Evolutionary conservation across 2,113 vertebrate species (phyloP), one percentile per base, ranked within the genome.

Genomic region (Campylomormyrus numenius): DNA sequence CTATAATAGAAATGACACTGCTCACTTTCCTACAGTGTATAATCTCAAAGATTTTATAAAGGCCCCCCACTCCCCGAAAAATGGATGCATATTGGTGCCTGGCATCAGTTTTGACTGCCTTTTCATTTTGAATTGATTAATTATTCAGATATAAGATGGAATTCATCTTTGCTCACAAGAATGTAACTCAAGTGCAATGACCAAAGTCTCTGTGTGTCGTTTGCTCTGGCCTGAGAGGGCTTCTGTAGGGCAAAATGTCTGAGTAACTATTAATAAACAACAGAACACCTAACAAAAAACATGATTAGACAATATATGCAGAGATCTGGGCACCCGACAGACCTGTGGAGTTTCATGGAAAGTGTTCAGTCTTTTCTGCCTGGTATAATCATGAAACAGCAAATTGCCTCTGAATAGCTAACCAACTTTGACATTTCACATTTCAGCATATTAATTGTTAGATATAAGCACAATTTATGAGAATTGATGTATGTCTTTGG

Each of bases 11-110:
- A 90, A 74, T 53, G 91, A 90, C 89, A 13, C 35, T 90, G 88
- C 89, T 66, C 39, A 90, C 66, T 45, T 89, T 90, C 92, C 90
- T 62, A 91, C 31, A 85, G 49, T 46, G 48, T 83, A 83, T 89
- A 35, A 83, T 84, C 19, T 39, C 9, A 80, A 45, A 50, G 46
- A 89, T 45, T 46, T 46, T 83, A 13, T 85, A 62, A 58, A 35
- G 50, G 42, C 39, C 39, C 31, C 77, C 35, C 10, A 11, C n/a
- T 11, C 56, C n/a, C 39, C 39, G 42, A 45, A 85, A 50, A 62
- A 48, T 9, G 49, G 7, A 45, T 45, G 50, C 49, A 53, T 39
- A n/a, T 45, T 19, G 42, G 45, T 87, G 48, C 49, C 85, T 35
- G 8, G 9, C 19, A 35, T 88, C 50, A 88, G 5, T 21, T 88